Base-by-base conservation (phyloP, 1,140 invertebrate genomes). In the Anoplolepis gracilipes region DNA sequence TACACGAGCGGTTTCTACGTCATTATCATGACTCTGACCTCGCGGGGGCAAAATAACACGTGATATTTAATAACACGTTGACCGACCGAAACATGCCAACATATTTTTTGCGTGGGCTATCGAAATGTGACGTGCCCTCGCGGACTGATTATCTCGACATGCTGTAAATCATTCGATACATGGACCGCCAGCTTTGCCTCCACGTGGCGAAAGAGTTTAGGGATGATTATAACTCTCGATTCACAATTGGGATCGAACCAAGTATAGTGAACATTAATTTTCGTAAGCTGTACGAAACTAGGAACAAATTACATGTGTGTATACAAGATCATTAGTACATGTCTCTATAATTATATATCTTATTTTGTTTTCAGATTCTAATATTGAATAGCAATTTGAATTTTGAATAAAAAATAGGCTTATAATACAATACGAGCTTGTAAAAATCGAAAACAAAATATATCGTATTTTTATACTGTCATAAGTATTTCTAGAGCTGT, bases 11-110 rank as follows among this genome's bases (percentile, higher is more conserved):
- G 11, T 30, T 79, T 78, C 62, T 84, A 87, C 87, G 85, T 91
- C 91, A 91, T 87, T 82, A 90, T 92, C 90, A 16, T n/a, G 19
- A 3, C 6, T 49, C 46, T 92, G 88, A 92, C 91, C 91, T 86
- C 84, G 46, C 33, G 53, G 25, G 65, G 87, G 76, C 84, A 88
- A 85, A 88, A 90, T 88, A 90, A 91, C 87, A 91, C 75, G 53
- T 76, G 86, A 91, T 84, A 88, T 64, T 84, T 81, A 89, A 90
- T 79, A 90, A 89, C 76, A 30, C 16, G 25, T 46, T 49, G 78
- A n/a, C 28, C n/a, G 25, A 61, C 42, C 57, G 75, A 85, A 87
- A 87, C 73, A 57, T 22, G 46, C 82, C 76, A 88, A 78, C 78
- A 79, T 90, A 89, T 89, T 89, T 90, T 88, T 90, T 90, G 39